phyloP scores from a whole-genome alignment of 1,140 invertebrate genomes.

The Lepidotrigona ventralis region DNA sequence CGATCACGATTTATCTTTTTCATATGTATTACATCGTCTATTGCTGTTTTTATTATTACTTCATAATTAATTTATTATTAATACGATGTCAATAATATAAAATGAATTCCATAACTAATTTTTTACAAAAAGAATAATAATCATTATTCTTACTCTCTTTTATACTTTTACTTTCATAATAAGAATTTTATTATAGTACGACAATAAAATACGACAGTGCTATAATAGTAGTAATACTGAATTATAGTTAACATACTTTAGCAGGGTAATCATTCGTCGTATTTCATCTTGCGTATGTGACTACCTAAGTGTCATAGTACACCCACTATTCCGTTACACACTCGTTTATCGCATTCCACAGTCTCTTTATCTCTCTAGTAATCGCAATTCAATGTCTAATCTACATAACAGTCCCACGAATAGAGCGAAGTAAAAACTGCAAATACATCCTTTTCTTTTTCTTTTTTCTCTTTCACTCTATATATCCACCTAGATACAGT shows the following conservation, averaged over 20 bases:
- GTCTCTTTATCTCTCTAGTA: neutral
- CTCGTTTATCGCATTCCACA: constrained; percentile 9
- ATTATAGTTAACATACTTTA: neutral
- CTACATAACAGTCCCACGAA: neutral
- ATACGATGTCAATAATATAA: too few relatives aligned
- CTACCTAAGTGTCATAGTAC: neutral
- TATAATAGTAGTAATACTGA: too few relatives aligned
- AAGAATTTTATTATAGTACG: too few relatives aligned
- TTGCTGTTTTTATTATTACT: too few relatives aligned
- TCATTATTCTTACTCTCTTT: too few relatives aligned
- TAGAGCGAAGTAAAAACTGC: neutral
- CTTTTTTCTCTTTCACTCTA: neutral
- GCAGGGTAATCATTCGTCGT: neutral
- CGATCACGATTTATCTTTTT: too few relatives aligned
- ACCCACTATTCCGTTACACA: neutral
- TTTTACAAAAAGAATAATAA: too few relatives aligned
- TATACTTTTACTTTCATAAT: too few relatives aligned
- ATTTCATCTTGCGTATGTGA: neutral
- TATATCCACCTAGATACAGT: neutral
- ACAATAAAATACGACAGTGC: neutral
- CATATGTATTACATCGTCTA: too few relatives aligned
- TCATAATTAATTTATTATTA: too few relatives aligned
- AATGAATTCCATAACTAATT: too few relatives aligned
- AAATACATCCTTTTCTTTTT: neutral
- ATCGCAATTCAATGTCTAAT: neutral